Evolutionary conservation across 2,888 invertebrate species (phyloP), one percentile per base, ranked within the genome.

Genomic region (Xylota segnis): DNA sequence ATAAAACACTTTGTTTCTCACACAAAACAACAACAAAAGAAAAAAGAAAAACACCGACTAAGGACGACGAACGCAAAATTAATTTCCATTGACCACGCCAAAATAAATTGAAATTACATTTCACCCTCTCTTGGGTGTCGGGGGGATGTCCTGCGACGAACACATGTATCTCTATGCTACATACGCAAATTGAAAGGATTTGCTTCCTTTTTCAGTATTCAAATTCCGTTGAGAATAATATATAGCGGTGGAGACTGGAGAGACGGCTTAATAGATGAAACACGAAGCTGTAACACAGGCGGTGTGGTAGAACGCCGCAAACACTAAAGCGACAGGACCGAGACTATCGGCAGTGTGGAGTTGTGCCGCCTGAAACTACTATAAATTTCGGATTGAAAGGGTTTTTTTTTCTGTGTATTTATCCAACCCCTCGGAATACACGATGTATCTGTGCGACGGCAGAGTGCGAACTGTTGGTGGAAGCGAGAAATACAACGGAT

Each of bases 51-150:
- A 74, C 9, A 70, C 34, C 34, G 34, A 77, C 45, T 40, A 47
- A 56, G 18, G 37, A 23, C 23, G 52, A 84, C 58, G 63, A 45
- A 58, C 27, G 43, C 52, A 66, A 86, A 86, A 86, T 72, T 82
- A 76, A 82, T 86, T 76, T 77, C 76, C 76, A 82, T 86, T 86
- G 86, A 86, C 86, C 82, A 86, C 86, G 86, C 86, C 81, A 86
- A 86, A 86, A 86, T 86, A 86, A 86, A 86, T 86, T 82, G 76
- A 86, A 86, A 86, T 86, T 82, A 77, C 82, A 82, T 65, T 76
- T 86, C 43, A 47, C 54, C 61, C 76, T 76, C 78, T 40, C 47
- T 34, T n/a, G n/a, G n/a, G n/a, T n/a, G n/a, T n/a, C 34, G 70
- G 47, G 75, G 68, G 76, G 72, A 59, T 52, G 52, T 29, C 65